Evolutionary conservation across 2,797 vertebrate genomes (phyloP).

Genomic region (Fistularia commersonii): DNA sequence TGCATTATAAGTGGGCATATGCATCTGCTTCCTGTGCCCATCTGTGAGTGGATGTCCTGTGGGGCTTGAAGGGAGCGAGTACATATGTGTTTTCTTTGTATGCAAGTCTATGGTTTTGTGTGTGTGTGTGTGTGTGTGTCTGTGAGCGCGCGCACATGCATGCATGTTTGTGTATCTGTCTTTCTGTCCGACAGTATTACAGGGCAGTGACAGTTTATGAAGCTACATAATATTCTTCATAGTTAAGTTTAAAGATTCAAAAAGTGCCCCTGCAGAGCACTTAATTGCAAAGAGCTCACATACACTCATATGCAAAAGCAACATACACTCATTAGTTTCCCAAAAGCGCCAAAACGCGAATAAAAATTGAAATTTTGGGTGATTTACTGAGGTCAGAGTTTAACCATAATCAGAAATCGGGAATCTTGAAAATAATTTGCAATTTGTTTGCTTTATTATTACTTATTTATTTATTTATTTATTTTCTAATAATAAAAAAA

Average conservation of each 20-base stretch:
- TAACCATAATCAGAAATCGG: slow-evolving; percentile 23
- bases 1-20: slow-evolving; percentile 18
- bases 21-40: slow-evolving; percentile 15
- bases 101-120: background rate
- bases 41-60: slow-evolving; percentile 30
- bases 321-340: slow-evolving; percentile 33
- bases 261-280: slow-evolving; percentile 19
- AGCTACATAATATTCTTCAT: slow-evolving; percentile 40
- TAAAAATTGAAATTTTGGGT: slow-evolving; percentile 7
- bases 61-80: slow-evolving; percentile 10
- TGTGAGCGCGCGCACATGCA: background rate
- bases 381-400: slow-evolving; percentile 19
- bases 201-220: slow-evolving; percentile 15
- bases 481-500: background rate
- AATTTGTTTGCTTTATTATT: too few relatives aligned
- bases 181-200: background rate
- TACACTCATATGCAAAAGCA: slow-evolving; percentile 19
- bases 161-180: slow-evolving; percentile 2
- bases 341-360: background rate
- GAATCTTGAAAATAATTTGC: slow-evolving; percentile 1
- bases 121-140: slow-evolving; percentile 6
- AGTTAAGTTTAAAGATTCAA: slow-evolving; percentile 15
- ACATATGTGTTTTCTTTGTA: background rate
- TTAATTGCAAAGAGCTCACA: slow-evolving; percentile 6
- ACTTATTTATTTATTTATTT: slow-evolving; percentile 18